phyloP scores from a whole-genome alignment of 2,888 invertebrate species.

The Limnephilus rhombicus region DNA sequence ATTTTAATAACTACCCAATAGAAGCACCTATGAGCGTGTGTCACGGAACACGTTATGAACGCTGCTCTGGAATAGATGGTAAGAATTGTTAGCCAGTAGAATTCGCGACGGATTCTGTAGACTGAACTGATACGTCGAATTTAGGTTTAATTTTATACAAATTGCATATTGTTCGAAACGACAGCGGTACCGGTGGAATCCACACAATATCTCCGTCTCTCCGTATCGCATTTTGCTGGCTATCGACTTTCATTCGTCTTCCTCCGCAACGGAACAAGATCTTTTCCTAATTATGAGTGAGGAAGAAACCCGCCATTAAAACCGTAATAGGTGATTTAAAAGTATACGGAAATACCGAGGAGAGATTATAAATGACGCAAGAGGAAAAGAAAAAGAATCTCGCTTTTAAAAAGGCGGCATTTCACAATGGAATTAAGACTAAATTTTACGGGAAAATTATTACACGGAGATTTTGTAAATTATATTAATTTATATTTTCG shows the following conservation, averaged over 20 bases:
- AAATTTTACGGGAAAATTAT: slow-evolving; percentile 66
- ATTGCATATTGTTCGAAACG: neutral
- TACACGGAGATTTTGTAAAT: slow-evolving; percentile 66
- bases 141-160: neutral
- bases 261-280: slow-evolving; percentile 61
- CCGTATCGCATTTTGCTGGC: slow-evolving; percentile 27
- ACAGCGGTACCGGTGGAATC: neutral
- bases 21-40: no score
- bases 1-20: no score
- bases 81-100: no score
- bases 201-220: neutral
- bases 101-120: neutral
- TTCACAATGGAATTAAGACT: slow-evolving; percentile 66
- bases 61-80: no score
- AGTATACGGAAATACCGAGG: slow-evolving; percentile 64
- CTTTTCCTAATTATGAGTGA: slow-evolving; percentile 66
- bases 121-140: neutral
- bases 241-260: slow-evolving; percentile 57
- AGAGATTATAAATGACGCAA: slow-evolving; percentile 66
- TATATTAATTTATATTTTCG: slow-evolving; percentile 66
- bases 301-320: slow-evolving; percentile 66
- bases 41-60: no score
- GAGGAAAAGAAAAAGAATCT: slow-evolving; percentile 58
- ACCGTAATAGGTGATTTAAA: slow-evolving; percentile 67
- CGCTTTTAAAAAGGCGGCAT: slow-evolving; percentile 64